These are phyloP conservation scores for Astur gentilis DNA, from an alignment of 2,113 vertebrate genomes.

Conservation along the genomic window DNA sequence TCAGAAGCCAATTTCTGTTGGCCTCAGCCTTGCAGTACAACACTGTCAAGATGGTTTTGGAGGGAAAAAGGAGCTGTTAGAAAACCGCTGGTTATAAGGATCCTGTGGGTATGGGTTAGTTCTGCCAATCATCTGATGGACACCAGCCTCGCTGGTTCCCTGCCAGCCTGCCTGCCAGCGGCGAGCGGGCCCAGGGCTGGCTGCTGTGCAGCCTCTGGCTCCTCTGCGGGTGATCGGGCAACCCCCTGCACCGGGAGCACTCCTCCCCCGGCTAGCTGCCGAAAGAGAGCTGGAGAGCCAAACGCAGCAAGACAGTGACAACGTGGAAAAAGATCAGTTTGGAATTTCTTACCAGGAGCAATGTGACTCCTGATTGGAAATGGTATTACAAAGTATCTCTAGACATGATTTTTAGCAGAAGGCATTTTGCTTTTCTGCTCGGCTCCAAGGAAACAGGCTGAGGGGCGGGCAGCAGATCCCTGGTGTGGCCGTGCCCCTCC, in stretches of 20 bases:
- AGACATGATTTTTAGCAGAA: neutral
- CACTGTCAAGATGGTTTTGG: fast-evolving
- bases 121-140: neutral
- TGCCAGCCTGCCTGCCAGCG: neutral
- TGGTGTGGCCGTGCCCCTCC: fast-evolving
- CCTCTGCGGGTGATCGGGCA: neutral
- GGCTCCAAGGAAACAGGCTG: neutral
- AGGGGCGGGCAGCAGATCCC: neutral
- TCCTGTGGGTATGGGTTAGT: neutral
- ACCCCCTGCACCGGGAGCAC: neutral
- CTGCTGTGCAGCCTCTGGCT: neutral
- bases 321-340: neutral
- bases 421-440: neutral
- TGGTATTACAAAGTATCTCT: neutral
- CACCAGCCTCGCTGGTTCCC: neutral
- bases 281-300: neutral
- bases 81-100: neutral
- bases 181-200: fast-evolving
- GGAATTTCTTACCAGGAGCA: neutral
- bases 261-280: fast-evolving
- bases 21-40: neutral
- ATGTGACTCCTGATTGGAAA: neutral
- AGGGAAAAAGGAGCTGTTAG: neutral
- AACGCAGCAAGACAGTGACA: neutral
- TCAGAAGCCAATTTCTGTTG: neutral